Conservation (phyloP, 2,113 vertebrate genomes). For the Piprites chloris region DNA sequence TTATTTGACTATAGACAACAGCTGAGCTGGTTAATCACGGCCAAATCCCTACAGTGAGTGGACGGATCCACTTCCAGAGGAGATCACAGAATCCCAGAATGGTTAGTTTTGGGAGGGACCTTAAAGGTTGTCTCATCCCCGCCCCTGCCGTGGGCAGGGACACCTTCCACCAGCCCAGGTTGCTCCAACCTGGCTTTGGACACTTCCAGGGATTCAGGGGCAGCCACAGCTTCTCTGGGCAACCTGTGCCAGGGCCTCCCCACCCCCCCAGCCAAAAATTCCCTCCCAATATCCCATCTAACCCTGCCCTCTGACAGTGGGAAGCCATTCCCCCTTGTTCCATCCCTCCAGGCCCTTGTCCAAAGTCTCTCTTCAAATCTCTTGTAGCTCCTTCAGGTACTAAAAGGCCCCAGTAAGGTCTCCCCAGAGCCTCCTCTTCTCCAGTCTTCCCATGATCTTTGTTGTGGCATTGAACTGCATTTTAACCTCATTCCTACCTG, state of each 20-base stretch:
- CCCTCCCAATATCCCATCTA: not conserved
- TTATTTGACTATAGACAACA: not conserved
- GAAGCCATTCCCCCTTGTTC: not conserved
- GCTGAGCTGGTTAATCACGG: not conserved
- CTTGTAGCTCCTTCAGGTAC: not conserved
- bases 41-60: not conserved
- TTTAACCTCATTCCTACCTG: not conserved
- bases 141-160: not conserved
- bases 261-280: not conserved
- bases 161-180: rapidly evolving
- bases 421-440: not conserved
- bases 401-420: not conserved
- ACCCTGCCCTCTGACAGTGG: rapidly evolving
- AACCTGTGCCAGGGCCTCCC: rapidly evolving
- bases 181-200: rapidly evolving
- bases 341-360: not conserved
- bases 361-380: not conserved
- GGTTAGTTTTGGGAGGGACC: not conserved
- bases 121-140: rapidly evolving
- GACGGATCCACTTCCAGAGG: too few relatives aligned
- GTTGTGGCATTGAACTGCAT: not conserved
- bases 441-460: not conserved
- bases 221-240: not conserved
- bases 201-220: not conserved
- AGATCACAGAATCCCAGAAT: not conserved